Percentiles rank a stretch among this genome's conserved stretches.
Conservation (phyloP, 2,113 vertebrate genomes). For the Ornithorhynchus anatinus region DNA sequence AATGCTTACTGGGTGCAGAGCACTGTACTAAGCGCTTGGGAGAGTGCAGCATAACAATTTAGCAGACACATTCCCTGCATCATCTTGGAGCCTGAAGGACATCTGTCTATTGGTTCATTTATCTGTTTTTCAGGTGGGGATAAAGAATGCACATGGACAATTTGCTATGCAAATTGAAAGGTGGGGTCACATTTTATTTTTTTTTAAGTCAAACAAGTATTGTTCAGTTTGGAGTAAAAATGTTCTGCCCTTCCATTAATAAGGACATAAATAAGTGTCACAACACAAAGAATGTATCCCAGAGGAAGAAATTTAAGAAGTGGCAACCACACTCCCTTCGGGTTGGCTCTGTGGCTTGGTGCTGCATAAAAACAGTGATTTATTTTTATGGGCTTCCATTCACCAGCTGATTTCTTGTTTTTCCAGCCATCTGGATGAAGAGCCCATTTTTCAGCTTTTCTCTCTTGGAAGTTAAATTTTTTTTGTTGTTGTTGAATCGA, state of each 20-base stretch:
- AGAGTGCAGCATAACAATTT: too few species aligned
- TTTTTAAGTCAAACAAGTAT: neutral
- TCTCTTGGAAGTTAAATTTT: constrained; percentile 40
- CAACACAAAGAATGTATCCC: neutral
- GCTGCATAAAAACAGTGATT: neutral
- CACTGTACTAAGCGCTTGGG: too few species aligned
- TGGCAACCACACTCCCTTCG: neutral
- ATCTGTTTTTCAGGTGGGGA: too few species aligned
- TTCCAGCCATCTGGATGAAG: neutral
- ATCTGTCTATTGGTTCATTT: too few species aligned
- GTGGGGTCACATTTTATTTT: too few species aligned
- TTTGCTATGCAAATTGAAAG: too few species aligned
- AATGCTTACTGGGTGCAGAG: too few species aligned
- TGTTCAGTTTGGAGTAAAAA: neutral
- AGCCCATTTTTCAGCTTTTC: constrained; percentile 56
- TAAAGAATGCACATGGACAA: too few species aligned
- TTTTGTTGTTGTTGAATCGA: constrained; percentile 34
- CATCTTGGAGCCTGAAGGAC: too few species aligned
- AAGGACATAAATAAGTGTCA: neutral
- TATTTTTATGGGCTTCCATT: neutral
- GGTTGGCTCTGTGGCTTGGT: neutral
- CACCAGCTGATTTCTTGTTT: constrained; percentile 34
- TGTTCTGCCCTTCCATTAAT: neutral
- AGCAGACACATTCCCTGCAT: too few species aligned
- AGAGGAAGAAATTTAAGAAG: neutral